Base-by-base conservation (phyloP, 2,797 vertebrate species). In the Sebastes hubbsi region DNA sequence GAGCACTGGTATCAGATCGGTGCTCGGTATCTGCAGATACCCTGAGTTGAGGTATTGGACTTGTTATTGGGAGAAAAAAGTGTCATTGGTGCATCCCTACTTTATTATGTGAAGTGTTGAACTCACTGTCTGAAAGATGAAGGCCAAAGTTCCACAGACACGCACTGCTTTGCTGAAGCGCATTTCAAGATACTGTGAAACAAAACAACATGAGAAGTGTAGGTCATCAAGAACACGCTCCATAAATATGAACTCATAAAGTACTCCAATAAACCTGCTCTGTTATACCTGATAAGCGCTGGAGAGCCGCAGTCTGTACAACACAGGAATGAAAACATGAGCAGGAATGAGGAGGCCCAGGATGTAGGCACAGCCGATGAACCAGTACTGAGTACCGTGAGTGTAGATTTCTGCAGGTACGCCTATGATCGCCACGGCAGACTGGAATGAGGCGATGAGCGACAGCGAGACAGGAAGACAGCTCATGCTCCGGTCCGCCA, bases 41-140 rank as follows among this genome's bases (percentile, higher is more conserved):
- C 29, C 30, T 13, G 32, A 36, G 16, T 12, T 8, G 27, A 58
- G 9, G 3, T 46, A 9, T 2, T 60, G 5, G 8, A 24, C 4
- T 8, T 11, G 46, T 46, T 32, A 30, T 16, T 49, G 6, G 8
- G 14, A 68, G 30, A 36, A 8, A 18, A 66, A 14, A 9, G 14
- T 25, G 3, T 3, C 22, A 13, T 1, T 66, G 25, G 18, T 72
- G 62, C 32, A 59, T 25, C 64, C 5, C 13, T 1, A 8, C 13
- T 61, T 27, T 27, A 52, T 64, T 16, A 6, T 34, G 30, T 42
- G 2, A 67, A 10, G 16, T 62, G 18, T 34, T 70, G n/a, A 9
- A 88, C 97, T 89, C 86, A 97, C 98, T 96, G 97, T 99, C 80
- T 99, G 98, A 94, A 98, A 98, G 90, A 99, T 99, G 93, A 99